Evolutionary conservation across 2,888 invertebrate genomes (phyloP), one percentile per base, ranked within the genome.

Genomic region (Calliphora vomitoria): DNA sequence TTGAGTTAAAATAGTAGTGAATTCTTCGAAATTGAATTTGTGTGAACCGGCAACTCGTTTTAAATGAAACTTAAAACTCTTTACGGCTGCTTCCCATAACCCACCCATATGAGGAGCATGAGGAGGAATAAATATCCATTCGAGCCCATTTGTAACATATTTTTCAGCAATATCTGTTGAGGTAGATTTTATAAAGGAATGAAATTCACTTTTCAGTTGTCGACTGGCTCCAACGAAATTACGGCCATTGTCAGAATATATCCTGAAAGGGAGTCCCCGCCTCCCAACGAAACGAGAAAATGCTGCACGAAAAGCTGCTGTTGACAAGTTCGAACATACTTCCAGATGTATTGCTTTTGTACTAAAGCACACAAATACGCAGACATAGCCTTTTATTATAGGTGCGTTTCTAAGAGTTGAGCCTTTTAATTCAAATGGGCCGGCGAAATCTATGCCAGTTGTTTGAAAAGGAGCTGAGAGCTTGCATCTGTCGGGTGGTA

Each of bases 81-180:
- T 85, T 0, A 85, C 81, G 0, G 85, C 85, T 4, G 81, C 69
- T 38, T 81, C 71, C 76, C 76, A 66, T 20, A 85, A 41, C 0
- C 71, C 81, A 15, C 85, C 82, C 72, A 86, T 82, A 20, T 82
- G 82, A 11, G 85, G 85, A n/a, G 83, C 75, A 4, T 68, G 72
- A 0, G 83, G 83, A 4, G 81, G 80, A 5, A 87, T 83, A 15
- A 84, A 83, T 1, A 11, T 38, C 76, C 83, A 87, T 18, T 75
- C 50, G 11, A 87, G 80, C 0, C 87, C 80, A 10, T 86, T 74
- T 0, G 68, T 50, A 0, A 55, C 1, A 15, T 87, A 83, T 44
- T 72, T 74, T 31, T 53, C 11, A 0, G 62, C 55, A 2, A 85
- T 44, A n/a, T 75, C n/a, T 31, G 8, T 25, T 47, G 44, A 58